These are phyloP conservation scores for Laticauda laticaudata DNA, from an alignment of 2,113 vertebrate genomes.

Conservation along the genomic window DNA sequence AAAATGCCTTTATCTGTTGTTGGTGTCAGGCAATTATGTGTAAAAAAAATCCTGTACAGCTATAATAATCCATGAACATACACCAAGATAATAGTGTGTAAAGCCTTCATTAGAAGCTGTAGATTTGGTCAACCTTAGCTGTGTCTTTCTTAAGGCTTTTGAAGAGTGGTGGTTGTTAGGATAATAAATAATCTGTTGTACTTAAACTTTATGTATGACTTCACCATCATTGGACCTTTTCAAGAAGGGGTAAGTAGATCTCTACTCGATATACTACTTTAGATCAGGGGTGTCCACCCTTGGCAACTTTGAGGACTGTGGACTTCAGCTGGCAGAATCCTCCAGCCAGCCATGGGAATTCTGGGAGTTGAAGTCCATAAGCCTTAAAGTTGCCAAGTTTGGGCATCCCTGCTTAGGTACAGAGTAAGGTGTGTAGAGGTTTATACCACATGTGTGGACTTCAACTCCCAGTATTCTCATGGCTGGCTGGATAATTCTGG, in stretches of 20 bases:
- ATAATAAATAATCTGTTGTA: background rate
- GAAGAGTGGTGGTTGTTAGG: background rate
- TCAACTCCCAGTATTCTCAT: background rate
- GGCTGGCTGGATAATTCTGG: background rate
- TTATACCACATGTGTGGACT: background rate
- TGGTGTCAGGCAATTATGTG: slow-evolving; percentile 40
- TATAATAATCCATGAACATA: slow-evolving; percentile 20
- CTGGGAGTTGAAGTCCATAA: background rate
- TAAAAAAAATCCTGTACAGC: slow-evolving; percentile 28
- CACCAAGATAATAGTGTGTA: slow-evolving; percentile 29
- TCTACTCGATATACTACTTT: background rate
- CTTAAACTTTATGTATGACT: background rate
- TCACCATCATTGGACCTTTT: background rate
- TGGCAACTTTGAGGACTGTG: background rate
- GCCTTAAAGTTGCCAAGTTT: background rate
- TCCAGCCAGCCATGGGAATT: background rate
- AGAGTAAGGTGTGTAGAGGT: background rate
- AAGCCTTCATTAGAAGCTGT: slow-evolving; percentile 16
- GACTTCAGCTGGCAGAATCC: background rate
- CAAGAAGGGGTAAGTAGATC: background rate
- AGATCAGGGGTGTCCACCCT: background rate
- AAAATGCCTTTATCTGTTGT: slow-evolving; percentile 31
- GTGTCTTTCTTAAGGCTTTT: background rate
- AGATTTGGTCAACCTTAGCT: background rate
- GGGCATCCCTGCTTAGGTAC: background rate